These are phyloP conservation scores for Paratrypauchen microcephalus DNA, from an alignment of 2,797 vertebrate genomes.

Conservation along the genomic window DNA sequence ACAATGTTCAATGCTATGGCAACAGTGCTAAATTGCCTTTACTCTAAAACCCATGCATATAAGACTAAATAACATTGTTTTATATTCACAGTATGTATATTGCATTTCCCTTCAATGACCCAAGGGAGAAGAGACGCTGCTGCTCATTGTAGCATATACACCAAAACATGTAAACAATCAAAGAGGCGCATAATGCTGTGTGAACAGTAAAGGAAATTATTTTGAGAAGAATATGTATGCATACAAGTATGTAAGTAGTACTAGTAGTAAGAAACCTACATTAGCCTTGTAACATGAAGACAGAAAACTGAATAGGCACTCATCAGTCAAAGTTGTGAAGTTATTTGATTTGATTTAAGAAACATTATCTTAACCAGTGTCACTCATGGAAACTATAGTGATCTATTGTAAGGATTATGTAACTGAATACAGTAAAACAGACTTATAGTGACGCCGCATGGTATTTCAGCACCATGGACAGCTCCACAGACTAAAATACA, in stretches of 20 bases:
- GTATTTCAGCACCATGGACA: constrained; percentile 42
- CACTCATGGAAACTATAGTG: too few relatives aligned
- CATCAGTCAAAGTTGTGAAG: neutral
- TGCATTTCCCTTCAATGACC: constrained; percentile 45
- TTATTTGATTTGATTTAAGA: too few relatives aligned
- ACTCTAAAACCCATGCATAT: neutral
- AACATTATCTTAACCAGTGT: neutral
- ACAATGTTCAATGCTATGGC: neutral
- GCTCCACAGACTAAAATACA: constrained; percentile 10
- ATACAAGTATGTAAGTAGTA: constrained; percentile 1
- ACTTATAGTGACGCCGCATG: neutral
- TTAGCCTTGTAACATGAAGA: neutral
- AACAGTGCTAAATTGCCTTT: too few relatives aligned
- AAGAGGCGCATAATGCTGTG: constrained; percentile 12
- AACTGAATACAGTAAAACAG: neutral
- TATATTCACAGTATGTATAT: constrained; percentile 28
- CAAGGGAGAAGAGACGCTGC: constrained; percentile 28
- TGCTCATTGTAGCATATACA: constrained; percentile 24
- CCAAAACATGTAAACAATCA: constrained; percentile 53
- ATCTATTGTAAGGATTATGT: neutral
- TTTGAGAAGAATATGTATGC: constrained; percentile 28
- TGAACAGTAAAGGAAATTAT: neutral
- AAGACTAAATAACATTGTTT: constrained; percentile 18
- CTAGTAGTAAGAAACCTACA: neutral
- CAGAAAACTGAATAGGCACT: neutral